These are phyloP conservation scores for Hyphantria cunea DNA, from an alignment of 1,140 invertebrate genomes.

Conservation along the genomic window DNA sequence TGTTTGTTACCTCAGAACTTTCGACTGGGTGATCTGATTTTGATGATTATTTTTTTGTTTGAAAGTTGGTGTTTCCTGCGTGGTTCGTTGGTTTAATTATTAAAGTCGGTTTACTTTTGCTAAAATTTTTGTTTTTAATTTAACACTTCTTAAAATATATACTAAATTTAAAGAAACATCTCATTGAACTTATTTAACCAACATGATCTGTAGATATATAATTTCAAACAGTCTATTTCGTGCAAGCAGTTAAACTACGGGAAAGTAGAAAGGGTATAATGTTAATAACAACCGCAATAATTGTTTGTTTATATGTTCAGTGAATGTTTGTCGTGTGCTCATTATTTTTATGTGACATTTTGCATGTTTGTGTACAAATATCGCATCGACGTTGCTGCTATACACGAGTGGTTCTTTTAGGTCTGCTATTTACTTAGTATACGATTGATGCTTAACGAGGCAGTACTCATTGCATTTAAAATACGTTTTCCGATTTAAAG, in stretches of 20 bases:
- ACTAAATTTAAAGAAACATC: too few species aligned
- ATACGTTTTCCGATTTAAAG: too few species aligned
- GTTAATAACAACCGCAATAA: conserved; percentile 2
- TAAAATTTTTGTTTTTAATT: too few species aligned
- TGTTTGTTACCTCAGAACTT: too few species aligned
- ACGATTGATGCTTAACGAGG: conserved; percentile 26
- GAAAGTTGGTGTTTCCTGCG: too few species aligned
- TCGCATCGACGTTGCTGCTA: conserved; percentile 41
- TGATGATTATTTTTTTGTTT: too few species aligned
- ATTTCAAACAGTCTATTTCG: not conserved
- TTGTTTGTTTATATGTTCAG: conserved; percentile 47
- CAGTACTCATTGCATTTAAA: not conserved
- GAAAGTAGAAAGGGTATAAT: not conserved
- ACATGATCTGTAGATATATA: too few species aligned
- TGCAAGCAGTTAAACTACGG: not conserved
- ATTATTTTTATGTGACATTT: conserved; percentile 54
- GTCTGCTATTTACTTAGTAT: conserved; percentile 21
- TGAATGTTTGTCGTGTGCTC: conserved; percentile 56
- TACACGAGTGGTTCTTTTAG: conserved; percentile 34
- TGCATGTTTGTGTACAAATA: conserved; percentile 43
- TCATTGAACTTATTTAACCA: too few species aligned
- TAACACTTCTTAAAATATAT: too few species aligned
- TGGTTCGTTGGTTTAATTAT: too few species aligned
- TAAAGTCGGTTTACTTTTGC: too few species aligned
- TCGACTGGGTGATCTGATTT: too few species aligned